Base-by-base conservation (phyloP, 1,140 invertebrate genomes). In the Stratiolaelaps scimitus region DNA sequence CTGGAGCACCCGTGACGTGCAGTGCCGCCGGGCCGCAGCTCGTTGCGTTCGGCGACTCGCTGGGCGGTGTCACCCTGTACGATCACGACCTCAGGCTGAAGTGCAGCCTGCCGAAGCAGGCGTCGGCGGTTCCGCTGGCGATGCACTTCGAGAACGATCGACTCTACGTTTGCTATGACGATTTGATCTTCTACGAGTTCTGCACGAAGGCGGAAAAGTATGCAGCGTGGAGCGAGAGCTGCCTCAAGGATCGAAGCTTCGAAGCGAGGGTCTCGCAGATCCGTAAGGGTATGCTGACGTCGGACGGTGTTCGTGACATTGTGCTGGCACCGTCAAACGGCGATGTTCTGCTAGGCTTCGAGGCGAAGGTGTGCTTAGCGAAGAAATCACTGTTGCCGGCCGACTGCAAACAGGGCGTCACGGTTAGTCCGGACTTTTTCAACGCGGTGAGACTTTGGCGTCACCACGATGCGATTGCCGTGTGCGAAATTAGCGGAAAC, bases 121-220 rank as follows among this genome's bases (percentile, higher is more conserved):
- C 15, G 26, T 20, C 53, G 1, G 53, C 53, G 2, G 34, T 26
- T 10, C 53, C 53, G 23, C 26, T 60, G 1, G 26, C 53, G 4
- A 26, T 60, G 13, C 53, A 26, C 26, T 60, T 60, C 20, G 53
- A 60, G 23, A 60, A 60, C 23, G 53, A 60, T 26, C 26, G 53
- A 23, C 23, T 60, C 17, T 60, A 60, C 23, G 53, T 60, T n/a
- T 15, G 26, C 6, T 29, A 60, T 60, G 34, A 60, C 53, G 53
- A 60, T 60, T 23, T 60, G 15, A 60, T 34, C 26, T 60, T 60
- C 53, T 60, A 29, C 23, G 53, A 60, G 20, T 60, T 60, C 53
- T 60, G 53, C 26, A 60, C 53, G 2, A 60, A 26, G 26, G 26
- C 53, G 4, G 53, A 60, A 34, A 60, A 60, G 10, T 60, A 60